Evolutionary conservation across 2,113 vertebrate species (phyloP).

Genomic region (Oophaga pumilio): DNA sequence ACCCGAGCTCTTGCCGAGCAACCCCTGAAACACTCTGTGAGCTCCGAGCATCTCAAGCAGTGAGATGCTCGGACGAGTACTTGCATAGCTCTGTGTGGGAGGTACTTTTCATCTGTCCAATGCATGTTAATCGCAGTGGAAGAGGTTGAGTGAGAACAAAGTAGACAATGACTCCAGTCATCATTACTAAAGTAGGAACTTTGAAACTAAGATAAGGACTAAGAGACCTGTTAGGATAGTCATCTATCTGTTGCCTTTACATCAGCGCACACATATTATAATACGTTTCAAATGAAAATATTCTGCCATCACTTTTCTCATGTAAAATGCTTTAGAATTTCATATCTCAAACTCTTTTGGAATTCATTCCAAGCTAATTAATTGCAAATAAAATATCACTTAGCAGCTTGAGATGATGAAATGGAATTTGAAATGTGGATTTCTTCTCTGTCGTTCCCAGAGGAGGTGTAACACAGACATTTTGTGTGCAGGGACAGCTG

Average conservation of each 20-base stretch:
- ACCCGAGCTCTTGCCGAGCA: no score
- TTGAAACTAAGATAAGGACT: not conserved
- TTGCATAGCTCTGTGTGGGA: no score
- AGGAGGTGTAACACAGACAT: conserved; percentile 50
- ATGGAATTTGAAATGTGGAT: conserved; percentile 31
- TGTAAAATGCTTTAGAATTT: not conserved
- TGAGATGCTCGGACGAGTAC: no score
- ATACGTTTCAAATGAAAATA: not conserved
- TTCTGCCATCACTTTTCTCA: not conserved
- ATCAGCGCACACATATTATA: not conserved
- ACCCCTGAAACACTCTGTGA: no score
- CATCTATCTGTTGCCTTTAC: not conserved
- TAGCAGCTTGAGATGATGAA: not conserved
- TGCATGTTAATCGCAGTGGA: no score
- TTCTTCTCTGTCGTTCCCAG: conserved; percentile 13
- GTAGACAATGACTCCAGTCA: not conserved
- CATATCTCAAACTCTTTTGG: not conserved
- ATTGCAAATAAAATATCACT: conserved; percentile 33
- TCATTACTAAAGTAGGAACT: not conserved
- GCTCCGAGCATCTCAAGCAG: no score
- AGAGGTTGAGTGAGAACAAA: not conserved
- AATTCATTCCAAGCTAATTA: conserved; percentile 10
- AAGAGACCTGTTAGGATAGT: not conserved
- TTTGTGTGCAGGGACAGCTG: conserved; percentile 53
- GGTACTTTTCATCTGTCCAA: no score